Conservation (phyloP, 2,888 invertebrate genomes). For the Drosophila eohydei region DNA sequence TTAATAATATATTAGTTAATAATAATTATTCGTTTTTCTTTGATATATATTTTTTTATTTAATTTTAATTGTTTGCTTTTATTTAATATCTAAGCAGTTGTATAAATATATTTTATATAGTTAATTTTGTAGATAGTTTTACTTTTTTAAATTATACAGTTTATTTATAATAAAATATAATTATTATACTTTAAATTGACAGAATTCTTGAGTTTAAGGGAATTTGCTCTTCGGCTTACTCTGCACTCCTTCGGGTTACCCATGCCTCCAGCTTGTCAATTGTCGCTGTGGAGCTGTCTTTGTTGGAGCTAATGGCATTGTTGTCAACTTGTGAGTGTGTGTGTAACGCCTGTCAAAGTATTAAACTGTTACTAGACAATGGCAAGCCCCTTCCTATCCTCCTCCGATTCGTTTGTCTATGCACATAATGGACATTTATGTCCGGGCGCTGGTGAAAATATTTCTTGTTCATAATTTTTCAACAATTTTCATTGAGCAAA, state of each 20-base stretch:
- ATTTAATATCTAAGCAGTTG: too few species aligned
- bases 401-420: conserved; percentile 47
- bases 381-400: conserved; percentile 10
- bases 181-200: background rate
- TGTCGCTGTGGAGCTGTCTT: conserved; percentile 55
- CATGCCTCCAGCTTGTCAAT: conserved; percentile 56
- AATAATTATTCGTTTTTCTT: too few species aligned
- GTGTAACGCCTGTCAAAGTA: conserved; percentile 72
- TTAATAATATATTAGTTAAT: too few species aligned
- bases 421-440: conserved; percentile 62
- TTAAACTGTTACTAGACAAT: conserved; percentile 64
- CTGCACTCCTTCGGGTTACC: conserved; percentile 1
- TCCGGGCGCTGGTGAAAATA: conserved; percentile 58
- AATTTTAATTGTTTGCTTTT: too few species aligned
- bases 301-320: conserved; percentile 74
- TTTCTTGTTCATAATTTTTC: conserved; percentile 68
- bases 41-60: too few species aligned
- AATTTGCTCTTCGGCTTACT: background rate
- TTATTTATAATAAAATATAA: too few species aligned
- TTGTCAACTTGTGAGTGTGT: conserved; percentile 61
- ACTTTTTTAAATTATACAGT: too few species aligned
- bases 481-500: conserved; percentile 68
- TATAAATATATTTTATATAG: too few species aligned
- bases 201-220: background rate
- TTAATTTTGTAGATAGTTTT: too few species aligned